Evolutionary conservation across 2,797 vertebrate species (phyloP).

Genomic region (Tiaroga cobitis): DNA sequence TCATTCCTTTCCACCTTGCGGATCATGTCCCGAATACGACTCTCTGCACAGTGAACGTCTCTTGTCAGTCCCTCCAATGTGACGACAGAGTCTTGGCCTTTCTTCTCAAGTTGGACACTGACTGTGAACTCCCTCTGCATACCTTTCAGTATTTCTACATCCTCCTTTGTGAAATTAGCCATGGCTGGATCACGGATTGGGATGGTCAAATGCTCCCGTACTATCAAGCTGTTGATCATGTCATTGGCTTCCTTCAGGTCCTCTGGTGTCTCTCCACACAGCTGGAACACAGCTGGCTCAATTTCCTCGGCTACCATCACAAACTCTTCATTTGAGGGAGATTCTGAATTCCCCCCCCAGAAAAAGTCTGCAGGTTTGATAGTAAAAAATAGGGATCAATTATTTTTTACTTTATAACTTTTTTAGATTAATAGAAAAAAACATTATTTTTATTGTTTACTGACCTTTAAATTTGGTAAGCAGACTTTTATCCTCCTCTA

Average conservation of each 20-base stretch:
- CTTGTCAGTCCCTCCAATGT: conserved; percentile 79
- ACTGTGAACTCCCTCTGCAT: conserved; percentile 80
- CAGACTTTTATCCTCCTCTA: conserved; percentile 26
- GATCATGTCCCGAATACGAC: conserved; percentile 76
- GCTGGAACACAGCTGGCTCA: conserved; percentile 75
- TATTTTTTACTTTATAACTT: background rate
- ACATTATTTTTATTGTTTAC: background rate
- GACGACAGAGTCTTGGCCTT: conserved; percentile 68
- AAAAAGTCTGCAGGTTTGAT: conserved; percentile 51
- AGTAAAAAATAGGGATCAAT: background rate
- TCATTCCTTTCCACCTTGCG: conserved; percentile 68
- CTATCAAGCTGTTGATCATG: conserved; percentile 73
- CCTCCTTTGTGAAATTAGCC: conserved; percentile 68
- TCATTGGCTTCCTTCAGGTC: conserved; percentile 65
- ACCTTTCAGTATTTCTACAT: conserved; percentile 69
- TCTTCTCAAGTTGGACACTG: conserved; percentile 69
- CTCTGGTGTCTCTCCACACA: conserved; percentile 79
- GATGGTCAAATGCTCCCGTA: conserved; percentile 72
- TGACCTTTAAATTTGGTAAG: conserved; percentile 63
- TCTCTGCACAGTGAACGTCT: conserved; percentile 75
- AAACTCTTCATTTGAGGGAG: background rate
- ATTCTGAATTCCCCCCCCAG: background rate
- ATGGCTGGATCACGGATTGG: conserved; percentile 74
- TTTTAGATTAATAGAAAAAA: background rate
- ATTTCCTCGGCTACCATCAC: conserved; percentile 68